These are phyloP conservation scores for Lycocerus yunnanus DNA, from an alignment of 2,888 invertebrate species.

Conservation along the genomic window DNA sequence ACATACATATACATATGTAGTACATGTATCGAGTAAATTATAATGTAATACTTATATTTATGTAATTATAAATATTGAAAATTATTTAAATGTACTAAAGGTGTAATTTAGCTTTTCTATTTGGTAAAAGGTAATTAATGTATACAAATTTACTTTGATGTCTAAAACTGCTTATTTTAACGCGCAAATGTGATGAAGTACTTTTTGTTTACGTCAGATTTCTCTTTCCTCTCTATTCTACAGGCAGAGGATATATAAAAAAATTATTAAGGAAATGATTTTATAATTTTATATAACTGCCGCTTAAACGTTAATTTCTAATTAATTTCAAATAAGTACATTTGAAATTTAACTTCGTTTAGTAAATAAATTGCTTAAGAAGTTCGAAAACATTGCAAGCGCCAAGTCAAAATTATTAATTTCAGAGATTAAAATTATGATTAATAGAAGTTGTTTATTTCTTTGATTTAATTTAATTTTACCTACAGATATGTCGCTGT, in stretches of 20 bases:
- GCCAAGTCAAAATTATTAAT: not conserved
- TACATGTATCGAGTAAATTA: not conserved
- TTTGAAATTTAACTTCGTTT: not conserved
- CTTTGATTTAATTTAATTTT: not conserved
- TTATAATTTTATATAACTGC: not conserved
- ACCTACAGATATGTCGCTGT: not conserved
- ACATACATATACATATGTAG: too few species aligned
- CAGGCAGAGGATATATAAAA: not conserved
- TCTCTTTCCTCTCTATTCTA: not conserved
- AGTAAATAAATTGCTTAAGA: not conserved
- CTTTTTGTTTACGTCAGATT: not conserved
- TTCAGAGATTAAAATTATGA: not conserved
- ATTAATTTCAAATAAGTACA: not conserved
- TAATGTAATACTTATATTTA: not conserved
- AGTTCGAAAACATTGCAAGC: not conserved
- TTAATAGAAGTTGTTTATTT: not conserved
- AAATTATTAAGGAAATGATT: not conserved
- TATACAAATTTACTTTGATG: slow-evolving; percentile 38
- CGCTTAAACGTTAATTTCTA: not conserved
- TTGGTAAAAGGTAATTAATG: slow-evolving; percentile 36
- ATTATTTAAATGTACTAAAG: slow-evolving; percentile 2
- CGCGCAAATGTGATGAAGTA: slow-evolving; percentile 28
- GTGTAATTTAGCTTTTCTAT: slow-evolving; percentile 19
- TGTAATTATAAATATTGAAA: not conserved
- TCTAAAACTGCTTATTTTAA: slow-evolving; percentile 30